Evolutionary conservation across 2,113 vertebrate species (phyloP).

Genomic region (Psilopsiagon aymara): DNA sequence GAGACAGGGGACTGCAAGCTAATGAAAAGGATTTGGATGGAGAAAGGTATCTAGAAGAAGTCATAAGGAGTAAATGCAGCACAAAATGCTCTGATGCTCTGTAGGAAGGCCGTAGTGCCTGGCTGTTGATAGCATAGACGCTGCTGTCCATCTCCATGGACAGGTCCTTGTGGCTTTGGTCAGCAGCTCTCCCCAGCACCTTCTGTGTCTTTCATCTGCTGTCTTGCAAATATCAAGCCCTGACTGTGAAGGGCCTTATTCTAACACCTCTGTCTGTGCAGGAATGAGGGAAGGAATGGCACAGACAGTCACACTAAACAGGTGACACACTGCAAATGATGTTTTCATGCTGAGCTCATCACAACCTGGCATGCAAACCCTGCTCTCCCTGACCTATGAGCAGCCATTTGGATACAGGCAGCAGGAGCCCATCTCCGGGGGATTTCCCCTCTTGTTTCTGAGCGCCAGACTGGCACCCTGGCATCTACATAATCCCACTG

Average conservation of each 20-base stretch:
- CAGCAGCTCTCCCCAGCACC: not conserved
- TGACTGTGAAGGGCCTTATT: not conserved
- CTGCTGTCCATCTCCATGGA: not conserved
- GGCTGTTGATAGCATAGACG: not conserved
- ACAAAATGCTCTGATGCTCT: not conserved
- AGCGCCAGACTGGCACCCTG: not conserved
- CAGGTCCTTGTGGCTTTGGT: not conserved
- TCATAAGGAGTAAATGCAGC: not conserved
- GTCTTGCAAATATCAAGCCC: not conserved
- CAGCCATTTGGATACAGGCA: not conserved
- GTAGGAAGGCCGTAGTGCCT: fast-evolving
- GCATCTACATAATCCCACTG: not conserved
- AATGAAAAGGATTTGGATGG: not conserved
- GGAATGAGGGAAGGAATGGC: not conserved
- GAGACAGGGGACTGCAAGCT: not conserved
- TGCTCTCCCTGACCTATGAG: not conserved
- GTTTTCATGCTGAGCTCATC: not conserved
- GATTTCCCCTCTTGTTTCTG: not conserved
- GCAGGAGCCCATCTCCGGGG: not conserved
- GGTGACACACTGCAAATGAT: not conserved
- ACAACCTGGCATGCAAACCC: not conserved
- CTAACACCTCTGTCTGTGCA: not conserved
- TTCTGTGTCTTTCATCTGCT: not conserved
- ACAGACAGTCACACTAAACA: not conserved
- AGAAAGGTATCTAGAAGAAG: not conserved